Percentiles rank a stretch among this genome's conserved stretches.
These are phyloP conservation scores for Triplophysa siluroides DNA, from an alignment of 2,113 vertebrate genomes.

Conservation along the genomic window DNA sequence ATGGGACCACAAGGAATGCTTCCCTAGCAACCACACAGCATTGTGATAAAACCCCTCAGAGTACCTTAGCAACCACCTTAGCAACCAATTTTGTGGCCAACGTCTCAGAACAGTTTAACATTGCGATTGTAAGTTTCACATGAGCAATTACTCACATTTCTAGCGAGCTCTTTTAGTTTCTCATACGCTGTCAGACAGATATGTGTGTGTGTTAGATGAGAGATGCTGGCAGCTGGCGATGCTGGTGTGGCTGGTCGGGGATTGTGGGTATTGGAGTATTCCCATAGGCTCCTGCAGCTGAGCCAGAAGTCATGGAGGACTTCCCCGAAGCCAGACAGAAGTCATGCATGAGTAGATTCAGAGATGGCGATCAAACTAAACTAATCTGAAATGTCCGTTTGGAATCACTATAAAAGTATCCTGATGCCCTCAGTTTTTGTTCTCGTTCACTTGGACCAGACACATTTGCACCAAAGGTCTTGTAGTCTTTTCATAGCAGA, in stretches of 20 bases:
- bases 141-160: no score
- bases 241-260: not conserved
- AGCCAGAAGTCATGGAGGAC: conserved; percentile 3
- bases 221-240: not conserved
- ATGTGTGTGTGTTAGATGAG: conserved; percentile 2
- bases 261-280: conserved; percentile 18
- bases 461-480: not conserved
- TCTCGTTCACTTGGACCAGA: not conserved
- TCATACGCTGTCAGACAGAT: no score
- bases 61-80: no score
- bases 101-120: no score
- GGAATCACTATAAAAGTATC: no score
- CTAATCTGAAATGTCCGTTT: not conserved
- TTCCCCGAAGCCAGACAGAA: conserved; percentile 10
- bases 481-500: not conserved
- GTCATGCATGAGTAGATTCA: not conserved
- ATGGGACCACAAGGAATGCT: no score
- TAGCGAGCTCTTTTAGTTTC: no score
- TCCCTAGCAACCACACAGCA: no score
- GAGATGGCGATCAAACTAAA: not conserved
- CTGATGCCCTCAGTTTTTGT: no score
- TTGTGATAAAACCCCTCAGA: no score
- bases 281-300: conserved; percentile 20
- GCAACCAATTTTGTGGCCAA: no score
- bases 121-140: no score